A percentile compares a stretch with the other conserved stretches of the same genome.
These are phyloP conservation scores for Tetraneura akinire DNA, from an alignment of 1,140 invertebrate species.

Conservation along the genomic window DNA sequence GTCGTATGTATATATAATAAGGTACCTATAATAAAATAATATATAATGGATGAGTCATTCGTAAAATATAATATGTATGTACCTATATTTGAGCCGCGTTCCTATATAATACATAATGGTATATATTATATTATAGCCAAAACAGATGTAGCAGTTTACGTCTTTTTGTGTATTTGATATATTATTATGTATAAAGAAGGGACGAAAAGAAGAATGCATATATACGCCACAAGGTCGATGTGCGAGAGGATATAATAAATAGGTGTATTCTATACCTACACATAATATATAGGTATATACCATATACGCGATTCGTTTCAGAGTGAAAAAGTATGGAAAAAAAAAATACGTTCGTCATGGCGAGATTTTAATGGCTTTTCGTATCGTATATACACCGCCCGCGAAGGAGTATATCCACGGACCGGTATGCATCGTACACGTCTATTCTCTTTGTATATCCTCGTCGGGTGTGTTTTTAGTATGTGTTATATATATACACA, in stretches of 20 bases:
- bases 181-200: no score
- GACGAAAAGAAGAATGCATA: neutral
- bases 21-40: no score
- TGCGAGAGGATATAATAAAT: neutral
- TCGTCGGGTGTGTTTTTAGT: slow-evolving; percentile 4
- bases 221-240: no score
- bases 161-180: no score
- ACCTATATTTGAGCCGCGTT: no score
- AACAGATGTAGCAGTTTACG: neutral
- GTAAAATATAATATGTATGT: no score
- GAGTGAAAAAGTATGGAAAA: neutral
- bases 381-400: neutral
- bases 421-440: slow-evolving; percentile 14
- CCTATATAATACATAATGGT: no score
- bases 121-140: no score
- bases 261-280: no score
- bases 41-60: no score
- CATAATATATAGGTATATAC: neutral
- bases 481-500: no score
- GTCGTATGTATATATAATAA: no score
- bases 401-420: neutral
- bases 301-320: neutral
- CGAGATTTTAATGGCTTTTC: slow-evolving; percentile 41
- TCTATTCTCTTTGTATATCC: slow-evolving; percentile 33
- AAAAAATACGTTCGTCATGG: slow-evolving; percentile 13